Base-by-base conservation (phyloP, 2,888 invertebrate genomes). In the Spodoptera exigua region DNA sequence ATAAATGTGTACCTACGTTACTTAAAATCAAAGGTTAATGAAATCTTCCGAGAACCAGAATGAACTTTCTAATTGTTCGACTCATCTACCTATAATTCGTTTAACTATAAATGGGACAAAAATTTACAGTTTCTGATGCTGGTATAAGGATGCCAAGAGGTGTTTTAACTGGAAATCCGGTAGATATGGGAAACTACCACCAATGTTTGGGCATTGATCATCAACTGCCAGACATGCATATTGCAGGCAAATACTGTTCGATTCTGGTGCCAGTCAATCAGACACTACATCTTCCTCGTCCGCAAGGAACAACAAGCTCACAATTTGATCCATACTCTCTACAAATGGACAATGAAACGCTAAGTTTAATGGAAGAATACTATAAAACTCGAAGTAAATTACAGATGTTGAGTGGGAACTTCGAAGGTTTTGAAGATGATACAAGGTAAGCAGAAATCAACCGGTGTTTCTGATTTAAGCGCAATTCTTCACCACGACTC, bases 91-190 rank as follows among this genome's bases (percentile, higher is more conserved):
- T n/a, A n/a, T n/a, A n/a, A n/a, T n/a, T n/a, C n/a, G n/a, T n/a
- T n/a, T n/a, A n/a, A n/a, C n/a, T n/a, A n/a, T n/a, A n/a, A n/a
- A n/a, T n/a, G n/a, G n/a, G n/a, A n/a, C n/a, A n/a, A n/a, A n/a
- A n/a, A n/a, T 44, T 73, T 21, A 13, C 47, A 69, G 69, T 69
- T 46, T 45, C 48, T 10, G 69, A 74, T 49, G 47, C 74, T 10
- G 77, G 74, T 7, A 34, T 77, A n/a, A 65, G 77, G 34, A 55
- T 70, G n/a, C 74, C 77, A 9, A 60, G 65, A 65, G 74, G 77
- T 10, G 11, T 74, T n/a, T 41, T 70, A 5, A 16, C 10, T 0
- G 64, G 70, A 0, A 76, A 69, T 16, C 0, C 48, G 32, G 48
- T 59, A 9, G 77, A 77, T 13, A 14, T 76, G 4, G 77, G 74